These are phyloP conservation scores for Clusia tigrina DNA, from an alignment of 2,888 invertebrate species.

Conservation along the genomic window DNA sequence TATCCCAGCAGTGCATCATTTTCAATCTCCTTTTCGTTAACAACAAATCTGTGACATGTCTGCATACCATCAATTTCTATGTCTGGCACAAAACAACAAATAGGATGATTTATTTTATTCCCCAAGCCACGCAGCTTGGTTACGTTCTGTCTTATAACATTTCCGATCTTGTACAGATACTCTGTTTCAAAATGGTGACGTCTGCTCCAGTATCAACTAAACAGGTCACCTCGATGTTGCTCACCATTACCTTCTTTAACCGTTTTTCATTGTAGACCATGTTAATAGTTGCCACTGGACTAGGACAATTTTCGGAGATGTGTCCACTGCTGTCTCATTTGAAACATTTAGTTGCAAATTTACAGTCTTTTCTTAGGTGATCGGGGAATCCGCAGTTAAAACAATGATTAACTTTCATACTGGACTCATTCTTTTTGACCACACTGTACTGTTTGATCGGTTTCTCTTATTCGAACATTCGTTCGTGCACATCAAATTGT, in stretches of 20 bases:
- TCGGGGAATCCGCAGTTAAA: conserved; percentile 28
- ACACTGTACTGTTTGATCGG: too few relatives aligned
- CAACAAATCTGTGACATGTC: too few relatives aligned
- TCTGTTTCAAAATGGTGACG: conserved; percentile 13
- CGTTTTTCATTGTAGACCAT: not conserved
- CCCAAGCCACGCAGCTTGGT: conserved; percentile 17
- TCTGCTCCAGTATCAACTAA: conserved; percentile 23
- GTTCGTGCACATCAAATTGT: conserved; percentile 22
- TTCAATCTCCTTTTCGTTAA: too few relatives aligned
- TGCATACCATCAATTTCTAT: too few relatives aligned
- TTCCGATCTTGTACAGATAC: not conserved
- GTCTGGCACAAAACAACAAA: conserved; percentile 23
- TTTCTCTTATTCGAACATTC: not conserved
- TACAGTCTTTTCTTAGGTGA: conserved; percentile 25
- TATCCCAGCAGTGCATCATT: conserved; percentile 24
- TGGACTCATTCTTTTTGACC: not conserved
- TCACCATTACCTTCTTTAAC: conserved; percentile 14
- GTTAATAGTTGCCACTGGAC: too few relatives aligned
- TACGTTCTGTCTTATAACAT: not conserved
- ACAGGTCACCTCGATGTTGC: conserved; percentile 14
- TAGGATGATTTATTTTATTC: conserved; percentile 14
- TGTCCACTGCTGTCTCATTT: conserved; percentile 47
- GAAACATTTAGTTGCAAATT: conserved; percentile 51
- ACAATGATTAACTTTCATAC: conserved; percentile 16
- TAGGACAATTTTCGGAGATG: conserved; percentile 25